Evolutionary conservation across 2,888 invertebrate species (phyloP), one percentile per base, ranked within the genome.

Genomic region (Lacanobia oleracea): DNA sequence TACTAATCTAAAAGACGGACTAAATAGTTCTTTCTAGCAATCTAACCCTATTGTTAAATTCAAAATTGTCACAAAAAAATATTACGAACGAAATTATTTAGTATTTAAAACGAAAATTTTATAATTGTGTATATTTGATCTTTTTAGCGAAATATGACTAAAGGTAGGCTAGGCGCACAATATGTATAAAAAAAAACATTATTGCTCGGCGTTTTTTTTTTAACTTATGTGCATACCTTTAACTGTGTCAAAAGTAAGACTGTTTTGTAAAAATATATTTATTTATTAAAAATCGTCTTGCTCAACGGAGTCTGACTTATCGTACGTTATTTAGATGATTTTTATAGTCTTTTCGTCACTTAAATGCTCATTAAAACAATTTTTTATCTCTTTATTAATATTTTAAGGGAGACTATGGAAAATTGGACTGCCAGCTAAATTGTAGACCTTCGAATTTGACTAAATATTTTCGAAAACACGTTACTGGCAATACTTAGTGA

Each of bases 251-350:
- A 72, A 70, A 0, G 51, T 21, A 75, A 83, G 70, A 79, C 68
- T 85, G 83, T 82, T 62, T 75, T 69, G 56, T 67, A 72, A 67
- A 54, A 64, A 60, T 40, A 12, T 72, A n/a, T 21, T 74, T 48
- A 59, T 79, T 78, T 60, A 70, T 57, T 45, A 40, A 67, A 57
- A 64, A 72, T 18, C 67, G 75, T 82, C 77, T 83, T 80, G 83
- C 85, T 83, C 85, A 83, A 85, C 27, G 18, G 75, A 82, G 77
- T 72, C 66, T 61, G 71, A 85, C 72, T 72, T 71, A 67, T 59
- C 10, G 64, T 78, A 82, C 5, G 59, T 75, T 68, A 45, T 53
- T 74, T 70, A 71, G 66, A 82, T 68, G n/a, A 51, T 83, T 79
- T 74, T 79, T 68, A 43, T 37, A 57, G 51, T 67, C n/a, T 43